phyloP scores from a whole-genome alignment of 2,888 invertebrate genomes.

The Venustoraphidia nigricollis region DNA sequence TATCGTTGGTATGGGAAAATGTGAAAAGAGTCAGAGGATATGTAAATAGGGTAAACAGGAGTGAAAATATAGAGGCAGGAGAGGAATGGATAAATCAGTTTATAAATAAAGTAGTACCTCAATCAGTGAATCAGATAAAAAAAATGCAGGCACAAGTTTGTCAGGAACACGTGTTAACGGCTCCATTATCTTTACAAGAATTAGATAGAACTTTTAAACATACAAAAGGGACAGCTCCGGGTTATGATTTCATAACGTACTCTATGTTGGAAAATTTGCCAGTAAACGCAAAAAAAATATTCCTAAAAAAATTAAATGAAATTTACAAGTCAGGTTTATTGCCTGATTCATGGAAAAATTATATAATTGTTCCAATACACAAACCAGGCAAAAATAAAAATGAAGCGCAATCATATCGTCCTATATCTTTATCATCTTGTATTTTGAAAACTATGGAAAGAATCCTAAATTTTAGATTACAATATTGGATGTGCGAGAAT shows the following conservation, averaged over 20 bases:
- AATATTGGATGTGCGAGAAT: no score
- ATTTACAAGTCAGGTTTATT: not conserved
- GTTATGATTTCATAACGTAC: not conserved
- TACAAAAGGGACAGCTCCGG: not conserved
- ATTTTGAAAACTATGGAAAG: no score
- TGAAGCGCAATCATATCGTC: not conserved
- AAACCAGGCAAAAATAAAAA: not conserved
- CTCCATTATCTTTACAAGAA: not conserved
- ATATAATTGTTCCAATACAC: slow-evolving; percentile 1
- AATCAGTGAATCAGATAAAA: not conserved
- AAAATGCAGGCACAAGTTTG: not conserved
- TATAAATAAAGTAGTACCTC: no score
- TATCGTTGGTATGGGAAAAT: not conserved
- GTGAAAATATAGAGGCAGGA: not conserved
- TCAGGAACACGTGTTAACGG: not conserved
- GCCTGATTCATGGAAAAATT: not conserved
- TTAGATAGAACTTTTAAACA: not conserved
- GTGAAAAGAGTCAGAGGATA: not conserved
- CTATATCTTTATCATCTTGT: no score
- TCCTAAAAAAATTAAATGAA: not conserved
- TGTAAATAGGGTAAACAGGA: not conserved
- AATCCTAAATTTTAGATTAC: no score
- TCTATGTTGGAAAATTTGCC: not conserved
- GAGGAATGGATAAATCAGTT: no score
- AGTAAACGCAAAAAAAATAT: not conserved